Base-by-base conservation (phyloP, 2,113 vertebrate species). In the Xenopus borealis region DNA sequence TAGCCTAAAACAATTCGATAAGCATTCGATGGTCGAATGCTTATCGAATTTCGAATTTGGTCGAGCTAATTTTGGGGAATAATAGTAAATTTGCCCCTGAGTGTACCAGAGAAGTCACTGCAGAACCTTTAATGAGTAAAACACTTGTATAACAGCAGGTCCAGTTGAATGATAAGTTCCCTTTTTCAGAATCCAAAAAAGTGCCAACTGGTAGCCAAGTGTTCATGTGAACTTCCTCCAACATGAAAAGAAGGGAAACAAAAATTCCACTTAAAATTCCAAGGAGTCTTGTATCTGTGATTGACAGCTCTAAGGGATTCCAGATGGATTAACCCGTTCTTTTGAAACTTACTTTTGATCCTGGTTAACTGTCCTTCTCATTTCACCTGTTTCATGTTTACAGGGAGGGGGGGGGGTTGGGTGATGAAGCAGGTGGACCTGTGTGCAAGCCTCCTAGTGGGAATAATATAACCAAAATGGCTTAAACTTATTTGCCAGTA, bases 361-460 rank as follows among this genome's bases (percentile, higher is more conserved):
- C 86, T 79, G 78, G 85, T 86, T 81, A 85, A 85, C 85, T 91
- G 87, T 88, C 86, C 85, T 88, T 78, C 76, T 83, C 69, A 75
- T 86, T 90, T 92, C 86, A 89, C 88, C 89, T 91, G 88, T 83
- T 88, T 78, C 74, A 57, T 79, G 80, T 89, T 91, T 89, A 87
- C 82, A 0, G 45, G 77, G 78, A 79, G 86, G 83, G 79, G 27
- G 82, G 2, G 0, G 10, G 45, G 3, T 27, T 27, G 23, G 23
- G 23, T 27, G 23, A 27, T 27, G 59, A 44, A 62, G 65, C 87
- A 88, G 86, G 88, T 89, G 85, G 84, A 80, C 7, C 0, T 78
- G 85, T 9, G 80, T 83, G 82, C 72, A 68, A 72, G 74, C 69
- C 80, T 78, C 78, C 76, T 67, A 61, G 81, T 66, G 62, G 80